A percentile compares a stretch with the other conserved stretches of the same genome.
Conservation (phyloP, 2,113 vertebrate genomes). For the Callionymus lyra region DNA sequence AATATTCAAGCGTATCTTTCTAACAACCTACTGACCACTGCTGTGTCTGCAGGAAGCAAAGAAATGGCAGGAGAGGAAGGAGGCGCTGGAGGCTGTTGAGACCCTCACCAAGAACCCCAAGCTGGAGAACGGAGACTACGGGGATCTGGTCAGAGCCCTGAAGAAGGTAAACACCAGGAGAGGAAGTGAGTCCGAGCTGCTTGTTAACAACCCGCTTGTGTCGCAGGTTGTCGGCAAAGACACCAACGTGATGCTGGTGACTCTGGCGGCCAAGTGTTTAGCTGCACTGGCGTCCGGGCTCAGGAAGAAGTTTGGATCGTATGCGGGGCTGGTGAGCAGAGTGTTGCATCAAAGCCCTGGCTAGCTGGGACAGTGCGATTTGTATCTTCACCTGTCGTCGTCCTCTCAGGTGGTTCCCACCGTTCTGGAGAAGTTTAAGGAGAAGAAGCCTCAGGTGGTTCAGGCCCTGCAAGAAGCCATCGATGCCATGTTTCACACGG, state of each 20-base stretch:
- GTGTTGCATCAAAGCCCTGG: constrained; percentile 44
- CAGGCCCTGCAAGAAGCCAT: constrained; percentile 94
- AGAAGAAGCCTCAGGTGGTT: constrained; percentile 95
- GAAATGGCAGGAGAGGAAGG: constrained; percentile 98
- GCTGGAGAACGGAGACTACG: constrained; percentile 88
- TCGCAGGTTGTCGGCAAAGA: constrained; percentile 92
- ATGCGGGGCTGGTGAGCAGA: constrained; percentile 88
- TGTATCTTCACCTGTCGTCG: neutral
- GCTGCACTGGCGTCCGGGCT: constrained; percentile 83
- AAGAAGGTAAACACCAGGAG: constrained; percentile 76
- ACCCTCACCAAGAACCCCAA: constrained; percentile 85
- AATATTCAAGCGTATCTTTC: too few relatives aligned
- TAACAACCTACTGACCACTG: too few relatives aligned
- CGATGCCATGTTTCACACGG: constrained; percentile 92
- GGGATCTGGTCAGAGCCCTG: constrained; percentile 86
- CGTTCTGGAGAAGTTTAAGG: constrained; percentile 96
- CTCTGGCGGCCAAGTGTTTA: constrained; percentile 91
- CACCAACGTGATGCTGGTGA: constrained; percentile 94
- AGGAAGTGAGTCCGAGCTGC: too few relatives aligned
- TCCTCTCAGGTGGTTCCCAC: constrained; percentile 84
- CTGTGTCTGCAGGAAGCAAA: constrained; percentile 81
- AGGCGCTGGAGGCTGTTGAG: constrained; percentile 88
- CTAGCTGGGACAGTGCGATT: too few relatives aligned
- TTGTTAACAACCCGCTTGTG: neutral
- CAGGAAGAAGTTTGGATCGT: constrained; percentile 95